phyloP scores from a whole-genome alignment of 2,113 vertebrate species.

The Pseudorectes ferrugineus region DNA sequence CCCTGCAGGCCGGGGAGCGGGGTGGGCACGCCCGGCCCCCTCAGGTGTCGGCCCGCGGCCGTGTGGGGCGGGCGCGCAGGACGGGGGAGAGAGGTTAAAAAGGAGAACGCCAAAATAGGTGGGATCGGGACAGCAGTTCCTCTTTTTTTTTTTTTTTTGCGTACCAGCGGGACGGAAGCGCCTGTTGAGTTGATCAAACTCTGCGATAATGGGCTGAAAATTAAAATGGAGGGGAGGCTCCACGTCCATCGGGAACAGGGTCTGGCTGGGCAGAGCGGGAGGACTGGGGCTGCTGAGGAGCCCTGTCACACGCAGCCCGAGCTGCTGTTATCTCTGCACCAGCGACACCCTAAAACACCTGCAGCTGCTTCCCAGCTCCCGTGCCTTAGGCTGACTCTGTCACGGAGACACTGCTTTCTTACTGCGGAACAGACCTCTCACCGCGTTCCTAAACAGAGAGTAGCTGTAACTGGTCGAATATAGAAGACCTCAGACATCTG shows the following conservation, averaged over 20 bases:
- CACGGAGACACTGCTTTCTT: not conserved
- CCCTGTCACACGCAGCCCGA: rapidly evolving
- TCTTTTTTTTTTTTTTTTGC: too few relatives aligned
- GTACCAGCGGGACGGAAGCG: not conserved
- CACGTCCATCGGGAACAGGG: rapidly evolving
- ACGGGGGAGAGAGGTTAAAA: too few relatives aligned
- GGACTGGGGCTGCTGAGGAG: not conserved
- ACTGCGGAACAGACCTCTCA: not conserved
- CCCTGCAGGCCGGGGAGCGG: too few relatives aligned
- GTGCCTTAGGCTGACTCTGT: not conserved
- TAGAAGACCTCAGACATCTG: not conserved
- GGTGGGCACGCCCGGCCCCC: too few relatives aligned
- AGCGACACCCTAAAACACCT: not conserved
- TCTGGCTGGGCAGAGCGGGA: not conserved
- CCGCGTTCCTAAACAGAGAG: not conserved
- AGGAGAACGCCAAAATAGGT: too few relatives aligned
- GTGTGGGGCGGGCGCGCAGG: too few relatives aligned
- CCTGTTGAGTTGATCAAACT: not conserved
- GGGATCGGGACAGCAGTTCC: too few relatives aligned
- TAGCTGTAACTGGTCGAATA: not conserved
- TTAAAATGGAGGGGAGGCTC: not conserved
- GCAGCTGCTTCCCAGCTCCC: not conserved
- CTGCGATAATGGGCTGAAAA: not conserved
- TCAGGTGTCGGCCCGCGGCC: too few relatives aligned
- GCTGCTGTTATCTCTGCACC: not conserved